Evolutionary conservation across 2,113 vertebrate genomes (phyloP).

Genomic region (Tauraco erythrolophus): DNA sequence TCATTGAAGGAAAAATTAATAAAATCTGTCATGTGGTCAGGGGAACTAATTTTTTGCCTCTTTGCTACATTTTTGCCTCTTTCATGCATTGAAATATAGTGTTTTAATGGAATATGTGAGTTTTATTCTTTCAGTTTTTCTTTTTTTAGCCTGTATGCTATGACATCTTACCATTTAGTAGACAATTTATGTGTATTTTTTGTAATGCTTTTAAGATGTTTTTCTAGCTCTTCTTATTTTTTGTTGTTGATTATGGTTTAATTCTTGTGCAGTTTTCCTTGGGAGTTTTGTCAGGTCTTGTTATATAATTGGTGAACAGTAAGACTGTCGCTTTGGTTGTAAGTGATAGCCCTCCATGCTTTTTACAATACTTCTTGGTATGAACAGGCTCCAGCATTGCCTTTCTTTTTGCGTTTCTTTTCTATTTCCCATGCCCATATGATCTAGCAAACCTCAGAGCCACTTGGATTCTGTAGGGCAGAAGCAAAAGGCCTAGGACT

Average conservation of each 20-base stretch:
- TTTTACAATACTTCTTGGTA: neutral
- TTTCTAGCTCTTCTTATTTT: neutral
- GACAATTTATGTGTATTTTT: neutral
- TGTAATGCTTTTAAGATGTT: neutral
- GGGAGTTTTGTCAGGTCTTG: neutral
- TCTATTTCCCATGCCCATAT: neutral
- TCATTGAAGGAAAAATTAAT: neutral
- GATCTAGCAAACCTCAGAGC: neutral
- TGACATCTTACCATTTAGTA: neutral
- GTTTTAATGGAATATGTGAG: neutral
- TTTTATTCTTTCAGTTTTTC: neutral
- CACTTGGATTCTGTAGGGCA: neutral
- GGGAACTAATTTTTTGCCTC: neutral
- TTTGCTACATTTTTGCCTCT: neutral
- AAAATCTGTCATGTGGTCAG: neutral
- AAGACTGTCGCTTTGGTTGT: neutral
- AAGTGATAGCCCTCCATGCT: neutral
- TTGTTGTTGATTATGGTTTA: neutral
- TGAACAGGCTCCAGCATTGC: neutral
- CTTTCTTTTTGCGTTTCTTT: neutral
- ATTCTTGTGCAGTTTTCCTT: neutral
- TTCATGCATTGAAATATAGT: neutral
- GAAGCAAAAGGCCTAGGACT: neutral
- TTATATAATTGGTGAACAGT: neutral
- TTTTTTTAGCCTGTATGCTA: neutral